These are phyloP conservation scores for Gambusia affinis DNA, from an alignment of 2,113 vertebrate species.

Conservation along the genomic window DNA sequence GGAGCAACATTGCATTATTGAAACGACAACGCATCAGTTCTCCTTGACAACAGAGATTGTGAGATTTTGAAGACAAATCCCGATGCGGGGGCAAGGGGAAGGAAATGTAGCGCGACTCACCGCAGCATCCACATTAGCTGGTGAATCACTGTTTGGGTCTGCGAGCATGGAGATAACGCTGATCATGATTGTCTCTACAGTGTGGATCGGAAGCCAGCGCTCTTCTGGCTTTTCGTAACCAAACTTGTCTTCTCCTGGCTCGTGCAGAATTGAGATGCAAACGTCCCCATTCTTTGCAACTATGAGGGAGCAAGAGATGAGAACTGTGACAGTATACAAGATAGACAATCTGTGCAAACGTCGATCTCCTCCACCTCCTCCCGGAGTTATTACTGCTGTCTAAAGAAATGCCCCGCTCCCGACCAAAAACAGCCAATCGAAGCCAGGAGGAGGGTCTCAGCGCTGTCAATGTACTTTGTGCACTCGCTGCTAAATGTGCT, in stretches of 20 bases:
- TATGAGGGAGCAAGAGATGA: conserved; percentile 72
- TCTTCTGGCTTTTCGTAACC: conserved; percentile 99
- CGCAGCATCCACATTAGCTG: conserved; percentile 97
- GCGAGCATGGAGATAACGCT: conserved; percentile 99
- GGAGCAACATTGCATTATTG: conserved; percentile 18
- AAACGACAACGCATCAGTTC: not conserved
- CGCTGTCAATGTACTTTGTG: too few relatives aligned
- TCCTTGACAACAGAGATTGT: not conserved
- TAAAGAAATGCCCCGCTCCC: too few relatives aligned
- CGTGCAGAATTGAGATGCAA: conserved; percentile 99
- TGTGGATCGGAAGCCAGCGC: conserved; percentile 99
- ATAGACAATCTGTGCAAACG: too few relatives aligned
- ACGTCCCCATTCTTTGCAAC: conserved; percentile 99
- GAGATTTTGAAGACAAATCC: not conserved
- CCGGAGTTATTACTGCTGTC: too few relatives aligned
- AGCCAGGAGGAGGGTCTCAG: too few relatives aligned
- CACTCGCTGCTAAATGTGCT: too few relatives aligned
- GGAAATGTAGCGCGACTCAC: conserved; percentile 79
- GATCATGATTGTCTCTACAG: conserved; percentile 99
- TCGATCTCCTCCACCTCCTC: too few relatives aligned
- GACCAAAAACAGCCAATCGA: too few relatives aligned
- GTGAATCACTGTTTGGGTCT: conserved; percentile 98
- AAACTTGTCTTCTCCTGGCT: conserved; percentile 98
- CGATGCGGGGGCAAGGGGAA: not conserved
- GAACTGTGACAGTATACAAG: not conserved